These are phyloP conservation scores for Saccostrea echinata DNA, from an alignment of 1,140 invertebrate species.

Conservation along the genomic window DNA sequence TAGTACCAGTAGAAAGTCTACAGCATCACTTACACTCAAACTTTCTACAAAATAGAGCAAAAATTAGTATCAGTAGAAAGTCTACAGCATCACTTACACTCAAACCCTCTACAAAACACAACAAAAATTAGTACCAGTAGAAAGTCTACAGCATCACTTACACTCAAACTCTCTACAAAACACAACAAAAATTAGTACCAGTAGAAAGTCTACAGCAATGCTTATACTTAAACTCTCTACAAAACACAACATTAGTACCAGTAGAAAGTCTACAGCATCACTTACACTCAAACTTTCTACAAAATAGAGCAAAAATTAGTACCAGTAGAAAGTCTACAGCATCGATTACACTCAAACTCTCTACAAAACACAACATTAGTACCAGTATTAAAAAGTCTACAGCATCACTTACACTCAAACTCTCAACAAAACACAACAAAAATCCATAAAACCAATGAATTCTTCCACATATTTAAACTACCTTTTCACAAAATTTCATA, in stretches of 20 bases:
- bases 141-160: slow-evolving; percentile 48
- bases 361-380: slow-evolving; percentile 48
- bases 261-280: slow-evolving; percentile 49
- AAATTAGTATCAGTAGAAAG: slow-evolving; percentile 50
- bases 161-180: slow-evolving; percentile 53
- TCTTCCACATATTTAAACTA: not conserved
- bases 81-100: slow-evolving; percentile 44
- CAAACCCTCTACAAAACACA: slow-evolving; percentile 52
- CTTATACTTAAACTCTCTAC: slow-evolving; percentile 52
- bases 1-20: slow-evolving; percentile 52
- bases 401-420: slow-evolving; percentile 44
- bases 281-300: slow-evolving; percentile 52
- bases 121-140: slow-evolving; percentile 47
- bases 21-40: slow-evolving; percentile 46
- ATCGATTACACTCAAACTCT: slow-evolving; percentile 50
- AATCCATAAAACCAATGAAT: not conserved
- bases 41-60: slow-evolving; percentile 46
- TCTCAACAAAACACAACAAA: slow-evolving; percentile 44
- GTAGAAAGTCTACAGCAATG: slow-evolving; percentile 47
- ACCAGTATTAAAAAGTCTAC: slow-evolving; percentile 50
- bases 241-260: slow-evolving; percentile 43
- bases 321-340: slow-evolving; percentile 50
- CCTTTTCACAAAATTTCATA: no score
- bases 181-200: slow-evolving; percentile 45
- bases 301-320: slow-evolving; percentile 36